These are phyloP conservation scores for Spisula subtruncata DNA, from an alignment of 2,888 invertebrate species.

Conservation along the genomic window DNA sequence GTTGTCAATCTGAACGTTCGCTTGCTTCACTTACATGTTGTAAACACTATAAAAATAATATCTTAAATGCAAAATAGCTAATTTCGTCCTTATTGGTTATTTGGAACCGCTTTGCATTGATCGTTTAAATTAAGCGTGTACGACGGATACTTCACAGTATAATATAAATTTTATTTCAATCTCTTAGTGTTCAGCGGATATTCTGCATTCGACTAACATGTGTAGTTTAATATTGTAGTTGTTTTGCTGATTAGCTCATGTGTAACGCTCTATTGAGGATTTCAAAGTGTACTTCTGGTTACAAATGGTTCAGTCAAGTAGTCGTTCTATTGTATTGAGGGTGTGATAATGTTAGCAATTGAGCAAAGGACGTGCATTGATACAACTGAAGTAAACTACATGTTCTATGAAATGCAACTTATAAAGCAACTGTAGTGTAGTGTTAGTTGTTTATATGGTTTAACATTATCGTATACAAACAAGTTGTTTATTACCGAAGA, in stretches of 20 bases:
- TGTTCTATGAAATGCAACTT: not conserved
- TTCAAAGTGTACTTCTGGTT: not conserved
- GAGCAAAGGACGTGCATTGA: not conserved
- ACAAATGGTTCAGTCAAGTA: not conserved
- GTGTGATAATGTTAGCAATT: not conserved
- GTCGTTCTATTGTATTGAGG: not conserved
- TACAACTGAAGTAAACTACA: not conserved
- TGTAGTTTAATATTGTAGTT: too few relatives aligned
- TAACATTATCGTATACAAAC: not conserved
- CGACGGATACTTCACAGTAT: too few relatives aligned
- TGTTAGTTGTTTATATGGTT: not conserved
- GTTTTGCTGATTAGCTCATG: not conserved
- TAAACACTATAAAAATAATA: too few relatives aligned
- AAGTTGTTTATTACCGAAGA: not conserved
- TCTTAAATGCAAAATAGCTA: too few relatives aligned
- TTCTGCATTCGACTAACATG: too few relatives aligned
- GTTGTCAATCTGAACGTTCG: too few relatives aligned
- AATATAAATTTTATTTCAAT: not conserved
- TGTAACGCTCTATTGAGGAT: conserved; percentile 1
- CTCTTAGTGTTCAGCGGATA: not conserved
- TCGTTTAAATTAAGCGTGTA: too few relatives aligned
- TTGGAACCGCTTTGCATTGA: too few relatives aligned
- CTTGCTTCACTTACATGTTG: too few relatives aligned
- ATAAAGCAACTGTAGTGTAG: too few relatives aligned
- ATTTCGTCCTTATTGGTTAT: too few relatives aligned